Evolutionary conservation across 92 coral and sea anemone genomes (phyloP).

Genomic region (Paragorgia papillata): DNA sequence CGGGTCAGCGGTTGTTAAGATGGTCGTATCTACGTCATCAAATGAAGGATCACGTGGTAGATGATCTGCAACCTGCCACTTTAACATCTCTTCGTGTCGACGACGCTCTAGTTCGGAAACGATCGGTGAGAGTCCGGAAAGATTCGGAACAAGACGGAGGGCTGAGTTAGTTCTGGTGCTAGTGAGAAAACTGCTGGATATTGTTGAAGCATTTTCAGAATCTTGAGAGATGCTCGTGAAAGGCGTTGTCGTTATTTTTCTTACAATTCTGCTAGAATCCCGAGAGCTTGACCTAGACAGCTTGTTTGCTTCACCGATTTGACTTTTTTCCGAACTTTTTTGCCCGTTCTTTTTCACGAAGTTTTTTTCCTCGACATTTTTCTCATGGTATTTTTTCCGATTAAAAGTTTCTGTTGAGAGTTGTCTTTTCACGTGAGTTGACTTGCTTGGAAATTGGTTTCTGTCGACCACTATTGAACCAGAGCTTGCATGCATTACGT

Average conservation of each 20-base stretch:
- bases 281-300: too few relatives aligned
- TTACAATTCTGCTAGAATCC: background rate
- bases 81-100: background rate
- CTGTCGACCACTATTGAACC: too few relatives aligned
- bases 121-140: slow-evolving; percentile 45
- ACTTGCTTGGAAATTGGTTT: too few relatives aligned
- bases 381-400: too few relatives aligned
- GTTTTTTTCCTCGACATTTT: too few relatives aligned
- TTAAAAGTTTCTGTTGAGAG: too few relatives aligned
- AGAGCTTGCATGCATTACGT: too few relatives aligned
- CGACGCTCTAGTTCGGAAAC: slow-evolving; percentile 32
- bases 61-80: slow-evolving; percentile 3
- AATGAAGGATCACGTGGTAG: background rate
- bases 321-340: too few relatives aligned
- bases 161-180: slow-evolving; percentile 1
- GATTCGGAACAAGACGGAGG: slow-evolving; percentile 34
- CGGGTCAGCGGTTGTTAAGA: slow-evolving; percentile 18
- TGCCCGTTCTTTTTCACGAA: too few relatives aligned
- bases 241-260: background rate
- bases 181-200: slow-evolving; percentile 11
- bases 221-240: background rate
- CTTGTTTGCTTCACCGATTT: too few relatives aligned
- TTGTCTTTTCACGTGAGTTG: too few relatives aligned
- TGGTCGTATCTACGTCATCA: background rate
- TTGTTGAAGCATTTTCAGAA: background rate